These are phyloP conservation scores for Ochotona princeps DNA, from an alignment of 2,113 vertebrate genomes.

Conservation along the genomic window DNA sequence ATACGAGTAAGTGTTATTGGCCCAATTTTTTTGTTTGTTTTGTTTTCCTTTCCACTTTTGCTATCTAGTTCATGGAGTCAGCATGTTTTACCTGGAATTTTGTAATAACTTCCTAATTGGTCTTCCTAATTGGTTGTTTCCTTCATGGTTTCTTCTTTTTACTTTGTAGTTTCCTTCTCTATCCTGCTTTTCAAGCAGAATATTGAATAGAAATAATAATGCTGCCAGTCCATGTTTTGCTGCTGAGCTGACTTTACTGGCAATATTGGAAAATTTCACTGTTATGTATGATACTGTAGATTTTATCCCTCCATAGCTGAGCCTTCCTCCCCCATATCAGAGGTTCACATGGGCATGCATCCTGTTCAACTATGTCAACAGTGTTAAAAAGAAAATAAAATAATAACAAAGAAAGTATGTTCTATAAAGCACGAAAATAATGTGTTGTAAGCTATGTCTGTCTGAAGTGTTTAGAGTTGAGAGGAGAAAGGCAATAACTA, in stretches of 20 bases:
- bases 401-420: neutral
- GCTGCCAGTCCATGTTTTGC: neutral
- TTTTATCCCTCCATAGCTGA: neutral
- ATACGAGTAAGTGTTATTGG: conserved; percentile 10
- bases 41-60: neutral
- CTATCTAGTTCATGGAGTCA: neutral
- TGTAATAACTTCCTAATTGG: neutral
- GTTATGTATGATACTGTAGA: neutral
- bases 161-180: neutral
- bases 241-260: conserved; percentile 42
- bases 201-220: neutral
- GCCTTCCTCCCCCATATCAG: no score
- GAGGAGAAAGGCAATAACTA: neutral
- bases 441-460: neutral
- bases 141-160: conserved; percentile 9
- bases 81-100: neutral
- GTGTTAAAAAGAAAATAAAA: neutral
- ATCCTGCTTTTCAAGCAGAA: neutral
- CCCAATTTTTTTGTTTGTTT: neutral
- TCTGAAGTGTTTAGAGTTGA: conserved; percentile 20
- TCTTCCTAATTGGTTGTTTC: conserved; percentile 36
- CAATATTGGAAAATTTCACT: conserved; percentile 7
- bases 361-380: neutral
- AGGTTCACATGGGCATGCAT: no score
- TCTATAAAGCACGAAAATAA: neutral